Base-by-base conservation (phyloP, 35 echinoderm and acorn worm species). In the Apostichopus japonicus region DNA sequence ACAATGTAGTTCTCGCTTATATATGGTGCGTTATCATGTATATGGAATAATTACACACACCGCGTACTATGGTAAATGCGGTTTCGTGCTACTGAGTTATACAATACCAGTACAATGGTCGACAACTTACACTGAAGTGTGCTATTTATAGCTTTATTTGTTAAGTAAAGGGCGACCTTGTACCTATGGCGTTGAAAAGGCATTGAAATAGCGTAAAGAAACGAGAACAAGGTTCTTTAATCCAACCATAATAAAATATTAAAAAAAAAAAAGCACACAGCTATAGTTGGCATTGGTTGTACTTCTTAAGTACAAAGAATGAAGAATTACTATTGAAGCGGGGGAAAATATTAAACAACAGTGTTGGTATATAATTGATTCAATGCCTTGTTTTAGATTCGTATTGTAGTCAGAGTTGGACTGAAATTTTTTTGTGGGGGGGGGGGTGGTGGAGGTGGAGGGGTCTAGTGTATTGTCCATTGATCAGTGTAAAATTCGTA, bases 111-210 rank as follows among this genome's bases (percentile, higher is more conserved):
- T 24, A 19, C 17, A 84, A 84, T 84, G 53, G 54, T 55, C 10
- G 54, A 22, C 21, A 19, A 84, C 15, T 75, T 7, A 75, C 63
- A 61, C 57, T 61, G 6, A 19, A 75, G 54, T 57, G 55, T 84
- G 15, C 81, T 84, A 84, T 84, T 84, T 57, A 84, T 84, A 84
- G 81, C 33, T 55, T 23, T 16, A 57, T 53, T 58, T 84, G 81
- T 84, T 84, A 84, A 51, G 24, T 55, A 55, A 57, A 84, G 54
- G 16, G 54, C 56, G 81, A 84, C 81, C 81, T 84, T 84, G 81
- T 84, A 84, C 81, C 81, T 57, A 57, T 44, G 2, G 81, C 81
- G 57, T n/a, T 84, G n/a, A 58, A 84, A 57, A 57, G 81, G 53
- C 55, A 21, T 58, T 57, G 54, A 84, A 19, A 75, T 75, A 75